Evolutionary conservation across 2,113 vertebrate species (phyloP).

Genomic region (Axis porcinus): DNA sequence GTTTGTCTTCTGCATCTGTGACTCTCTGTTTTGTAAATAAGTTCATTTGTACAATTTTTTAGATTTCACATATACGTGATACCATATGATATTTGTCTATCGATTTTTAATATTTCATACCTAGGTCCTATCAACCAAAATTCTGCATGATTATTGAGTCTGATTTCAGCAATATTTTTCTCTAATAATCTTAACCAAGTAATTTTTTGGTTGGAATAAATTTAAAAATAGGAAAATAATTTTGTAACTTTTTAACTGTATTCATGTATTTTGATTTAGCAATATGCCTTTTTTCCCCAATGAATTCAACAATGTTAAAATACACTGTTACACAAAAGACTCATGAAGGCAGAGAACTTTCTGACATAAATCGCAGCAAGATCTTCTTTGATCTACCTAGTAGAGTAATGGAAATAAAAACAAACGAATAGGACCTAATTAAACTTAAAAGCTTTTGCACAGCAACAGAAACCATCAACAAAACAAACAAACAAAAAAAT

Average conservation of each 20-base stretch:
- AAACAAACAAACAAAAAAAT: not conserved
- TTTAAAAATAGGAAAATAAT: not conserved
- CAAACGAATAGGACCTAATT: not conserved
- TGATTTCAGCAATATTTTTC: not conserved
- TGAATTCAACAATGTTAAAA: conserved; percentile 1
- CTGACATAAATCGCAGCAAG: not conserved
- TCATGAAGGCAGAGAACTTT: not conserved
- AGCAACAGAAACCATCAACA: not conserved
- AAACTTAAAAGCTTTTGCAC: not conserved
- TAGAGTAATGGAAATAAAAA: not conserved
- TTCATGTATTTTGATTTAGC: not conserved
- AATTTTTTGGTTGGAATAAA: not conserved
- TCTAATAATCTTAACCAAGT: not conserved
- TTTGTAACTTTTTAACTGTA: not conserved
- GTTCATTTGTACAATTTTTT: not conserved
- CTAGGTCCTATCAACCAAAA: not conserved
- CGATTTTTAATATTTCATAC: not conserved
- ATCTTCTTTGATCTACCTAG: not conserved
- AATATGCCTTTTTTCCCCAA: not conserved
- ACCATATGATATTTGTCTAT: not conserved
- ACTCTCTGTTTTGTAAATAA: not conserved
- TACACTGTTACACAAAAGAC: not conserved
- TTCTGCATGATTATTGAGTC: not conserved
- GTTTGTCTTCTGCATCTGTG: not conserved
- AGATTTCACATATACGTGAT: not conserved